phyloP scores from a whole-genome alignment of 2,113 vertebrate genomes.

The Glareola pratincola region DNA sequence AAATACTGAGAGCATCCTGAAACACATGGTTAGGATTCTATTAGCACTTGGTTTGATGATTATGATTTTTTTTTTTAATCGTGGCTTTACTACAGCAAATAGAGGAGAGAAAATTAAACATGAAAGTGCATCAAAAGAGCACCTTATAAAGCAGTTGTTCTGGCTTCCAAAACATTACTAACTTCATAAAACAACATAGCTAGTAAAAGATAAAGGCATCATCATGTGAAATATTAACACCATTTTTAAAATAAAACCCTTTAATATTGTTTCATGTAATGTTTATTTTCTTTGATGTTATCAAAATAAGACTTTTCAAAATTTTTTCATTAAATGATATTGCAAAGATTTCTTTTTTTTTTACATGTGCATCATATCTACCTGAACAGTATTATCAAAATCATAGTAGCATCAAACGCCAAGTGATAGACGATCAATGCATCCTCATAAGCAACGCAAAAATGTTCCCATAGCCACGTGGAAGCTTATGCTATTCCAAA shows the following conservation, averaged over 20 bases:
- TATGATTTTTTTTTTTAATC: not conserved
- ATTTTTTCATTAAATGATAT: not conserved
- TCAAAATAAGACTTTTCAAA: not conserved
- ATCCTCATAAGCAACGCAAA: not conserved
- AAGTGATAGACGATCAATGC: not conserved
- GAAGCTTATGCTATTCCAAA: not conserved
- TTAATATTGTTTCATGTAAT: not conserved
- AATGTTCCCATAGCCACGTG: not conserved
- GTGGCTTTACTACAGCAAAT: not conserved
- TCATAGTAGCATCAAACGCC: not conserved
- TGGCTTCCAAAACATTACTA: not conserved
- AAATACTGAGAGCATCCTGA: not conserved
- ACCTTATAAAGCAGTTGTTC: not conserved
- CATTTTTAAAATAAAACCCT: not conserved
- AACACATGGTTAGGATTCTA: not conserved
- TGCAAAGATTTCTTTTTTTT: not conserved
- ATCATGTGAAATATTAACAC: not conserved
- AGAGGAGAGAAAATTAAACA: not conserved
- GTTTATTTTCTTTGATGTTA: not conserved
- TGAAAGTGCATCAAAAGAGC: not conserved
- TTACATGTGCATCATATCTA: not conserved
- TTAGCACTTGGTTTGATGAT: not conserved
- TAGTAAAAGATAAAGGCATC: not conserved
- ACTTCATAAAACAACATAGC: not conserved
- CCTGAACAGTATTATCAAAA: not conserved